Evolutionary conservation across 2,888 invertebrate genomes (phyloP), one percentile per base, ranked within the genome.

Genomic region (Lycophotia porphyrea): DNA sequence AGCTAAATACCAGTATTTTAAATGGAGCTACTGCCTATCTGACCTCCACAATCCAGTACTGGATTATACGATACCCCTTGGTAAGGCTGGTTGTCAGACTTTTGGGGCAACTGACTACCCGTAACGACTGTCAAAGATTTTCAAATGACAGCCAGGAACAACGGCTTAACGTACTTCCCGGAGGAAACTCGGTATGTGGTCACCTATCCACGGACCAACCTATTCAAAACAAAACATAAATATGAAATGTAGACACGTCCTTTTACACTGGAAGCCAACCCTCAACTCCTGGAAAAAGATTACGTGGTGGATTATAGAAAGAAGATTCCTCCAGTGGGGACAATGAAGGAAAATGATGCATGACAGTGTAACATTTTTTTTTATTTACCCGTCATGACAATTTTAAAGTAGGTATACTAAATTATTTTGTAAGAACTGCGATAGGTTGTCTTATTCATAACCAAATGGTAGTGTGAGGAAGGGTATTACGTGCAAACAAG

Each of bases 401-500:
- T 15, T 55, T 55, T 27, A 55, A 18, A 18, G 18, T 18, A 49
- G 49, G 9, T 49, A 27, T n/a, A 52, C 27, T 27, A n/a, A 0
- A 52, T 52, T 27, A 52, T 15, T 52, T 27, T 15, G 52, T 52
- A n/a, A 49, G 36, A 21, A 52, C 27, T 39, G 39, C 13, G 18
- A n/a, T 15, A 24, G 24, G 0, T 60, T 39, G 34, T 76, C 49
- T 71, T 9, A 24, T 81, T 65, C 11, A 68, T 76, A 81, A 71
- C 8, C 60, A 13, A 0, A 34, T 18, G 36, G 9, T 49, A 74
- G 44, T 58, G 11, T 27, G 49, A 21, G 65, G 15, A 31, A 44
- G 61, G 79, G 60, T 72, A 70, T 79, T 60, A 69, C 31, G n/a
- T 52, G 27, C 49, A 63, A 66, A 47, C 27, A 77, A 72, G 75